phyloP scores from a whole-genome alignment of 1,140 invertebrate species.

The Cotesia vestalis region DNA sequence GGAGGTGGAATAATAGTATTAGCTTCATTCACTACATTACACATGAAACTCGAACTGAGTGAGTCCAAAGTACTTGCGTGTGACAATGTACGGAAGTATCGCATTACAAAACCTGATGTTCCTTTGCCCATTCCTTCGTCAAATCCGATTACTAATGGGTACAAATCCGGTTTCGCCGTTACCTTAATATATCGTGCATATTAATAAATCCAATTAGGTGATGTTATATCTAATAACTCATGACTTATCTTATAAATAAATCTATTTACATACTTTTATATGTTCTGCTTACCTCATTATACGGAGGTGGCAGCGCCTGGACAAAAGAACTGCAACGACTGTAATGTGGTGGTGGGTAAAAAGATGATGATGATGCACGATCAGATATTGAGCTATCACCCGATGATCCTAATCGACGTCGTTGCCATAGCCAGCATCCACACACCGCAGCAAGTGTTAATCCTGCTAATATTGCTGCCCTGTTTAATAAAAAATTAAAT shows the following conservation, averaged over 20 bases:
- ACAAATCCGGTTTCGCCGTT: conserved; percentile 83
- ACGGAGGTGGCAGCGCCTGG: conserved; percentile 78
- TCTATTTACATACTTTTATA: neutral
- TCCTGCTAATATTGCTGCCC: conserved; percentile 70
- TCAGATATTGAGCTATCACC: conserved; percentile 70
- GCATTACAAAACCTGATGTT: conserved; percentile 81
- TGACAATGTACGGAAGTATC: conserved; percentile 82
- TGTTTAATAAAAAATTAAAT: conserved; percentile 48
- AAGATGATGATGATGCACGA: conserved; percentile 77
- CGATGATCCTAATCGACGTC: conserved; percentile 55
- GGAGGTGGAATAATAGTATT: conserved; percentile 82
- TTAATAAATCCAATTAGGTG: conserved; percentile 15
- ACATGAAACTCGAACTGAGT: conserved; percentile 83
- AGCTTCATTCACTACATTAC: conserved; percentile 81
- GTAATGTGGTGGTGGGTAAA: conserved; percentile 80
- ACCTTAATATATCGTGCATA: conserved; percentile 68
- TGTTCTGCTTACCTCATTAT: conserved; percentile 74
- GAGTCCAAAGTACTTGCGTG: conserved; percentile 84
- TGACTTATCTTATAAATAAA: conserved; percentile 18
- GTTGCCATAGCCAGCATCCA: conserved; percentile 74
- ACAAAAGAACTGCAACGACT: conserved; percentile 82
- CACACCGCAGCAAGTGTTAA: conserved; percentile 70
- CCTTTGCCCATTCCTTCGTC: conserved; percentile 74
- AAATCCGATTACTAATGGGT: conserved; percentile 83
- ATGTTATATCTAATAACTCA: conserved; percentile 13